Evolutionary conservation across 1,140 invertebrate species (phyloP).

Genomic region (Halictus rubicundus): DNA sequence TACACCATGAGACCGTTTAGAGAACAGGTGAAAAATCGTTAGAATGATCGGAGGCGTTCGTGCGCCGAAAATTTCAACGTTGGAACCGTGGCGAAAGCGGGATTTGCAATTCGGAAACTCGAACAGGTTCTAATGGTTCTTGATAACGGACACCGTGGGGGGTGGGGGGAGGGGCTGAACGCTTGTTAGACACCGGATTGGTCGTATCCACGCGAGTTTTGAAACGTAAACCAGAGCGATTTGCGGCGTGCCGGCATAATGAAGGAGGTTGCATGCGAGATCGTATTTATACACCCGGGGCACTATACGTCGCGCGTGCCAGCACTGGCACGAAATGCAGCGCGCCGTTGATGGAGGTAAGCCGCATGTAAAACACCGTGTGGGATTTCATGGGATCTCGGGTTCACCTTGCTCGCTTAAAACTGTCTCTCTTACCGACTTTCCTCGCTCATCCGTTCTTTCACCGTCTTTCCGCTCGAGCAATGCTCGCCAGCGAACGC

Average conservation of each 20-base stretch:
- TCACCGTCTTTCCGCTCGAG: not conserved
- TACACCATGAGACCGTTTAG: no score
- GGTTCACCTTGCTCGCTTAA: slow-evolving; percentile 45
- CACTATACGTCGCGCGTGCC: slow-evolving; percentile 65
- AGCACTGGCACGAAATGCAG: slow-evolving; percentile 59
- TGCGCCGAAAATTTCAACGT: not conserved
- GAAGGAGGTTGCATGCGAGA: slow-evolving; percentile 63
- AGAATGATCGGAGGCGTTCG: no score
- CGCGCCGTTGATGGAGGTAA: slow-evolving; percentile 58
- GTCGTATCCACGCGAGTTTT: slow-evolving; percentile 59
- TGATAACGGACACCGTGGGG: slow-evolving; percentile 52
- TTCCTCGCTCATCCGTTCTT: not conserved
- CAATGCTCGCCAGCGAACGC: not conserved
- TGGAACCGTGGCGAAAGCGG: not conserved
- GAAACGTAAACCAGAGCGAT: slow-evolving; percentile 61
- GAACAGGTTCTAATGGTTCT: not conserved
- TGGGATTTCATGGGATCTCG: slow-evolving; percentile 62
- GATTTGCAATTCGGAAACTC: not conserved
- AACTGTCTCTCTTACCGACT: slow-evolving; percentile 24
- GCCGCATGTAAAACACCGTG: slow-evolving; percentile 62
- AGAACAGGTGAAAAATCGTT: no score
- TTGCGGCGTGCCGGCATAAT: slow-evolving; percentile 58
- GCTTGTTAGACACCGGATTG: slow-evolving; percentile 54
- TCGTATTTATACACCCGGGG: slow-evolving; percentile 65
- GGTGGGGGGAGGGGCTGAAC: no score